These are phyloP conservation scores for Paracentrotus lividus DNA, from an alignment of 53 echinoderm and acorn worm genomes.

Conservation along the genomic window DNA sequence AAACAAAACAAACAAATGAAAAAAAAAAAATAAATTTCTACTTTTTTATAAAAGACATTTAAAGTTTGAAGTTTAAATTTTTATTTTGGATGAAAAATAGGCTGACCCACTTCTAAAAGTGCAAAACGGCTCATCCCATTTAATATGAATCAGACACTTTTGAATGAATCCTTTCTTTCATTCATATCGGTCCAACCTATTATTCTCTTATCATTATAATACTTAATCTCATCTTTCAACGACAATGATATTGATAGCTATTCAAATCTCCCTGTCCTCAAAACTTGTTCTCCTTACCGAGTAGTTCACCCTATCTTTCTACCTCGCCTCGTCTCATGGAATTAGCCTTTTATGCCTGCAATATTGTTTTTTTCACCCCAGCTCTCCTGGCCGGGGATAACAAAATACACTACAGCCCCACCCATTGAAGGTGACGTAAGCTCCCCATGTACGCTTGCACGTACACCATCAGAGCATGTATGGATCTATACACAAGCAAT, in stretches of 20 bases:
- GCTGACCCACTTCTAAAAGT: constrained; percentile 35
- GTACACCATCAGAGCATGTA: constrained; percentile 48
- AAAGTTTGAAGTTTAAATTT: background rate
- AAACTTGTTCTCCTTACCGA: constrained; percentile 17
- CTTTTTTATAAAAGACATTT: background rate
- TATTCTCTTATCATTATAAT: background rate
- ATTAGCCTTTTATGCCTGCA: constrained; percentile 47
- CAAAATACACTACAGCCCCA: constrained; percentile 40
- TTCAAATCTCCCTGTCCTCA: constrained; percentile 38
- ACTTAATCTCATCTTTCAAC: constrained; percentile 5
- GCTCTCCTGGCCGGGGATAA: constrained; percentile 50
- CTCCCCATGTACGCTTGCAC: constrained; percentile 52
- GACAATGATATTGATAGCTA: constrained; percentile 54
- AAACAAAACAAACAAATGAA: no score
- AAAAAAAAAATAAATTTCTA: constrained; percentile 5
- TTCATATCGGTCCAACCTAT: background rate
- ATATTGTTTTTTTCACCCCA: constrained; percentile 51
- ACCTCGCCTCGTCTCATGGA: background rate
- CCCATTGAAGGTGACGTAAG: constrained; percentile 50
- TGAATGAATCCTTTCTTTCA: constrained; percentile 55
- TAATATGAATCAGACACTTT: constrained; percentile 26
- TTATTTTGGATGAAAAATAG: background rate
- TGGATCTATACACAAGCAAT: background rate
- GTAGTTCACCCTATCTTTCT: background rate
- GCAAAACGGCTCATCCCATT: constrained; percentile 24